Percentiles rank a stretch among this genome's conserved stretches.
phyloP scores from a whole-genome alignment of 2,888 invertebrate genomes.

The Meta bourneti region DNA sequence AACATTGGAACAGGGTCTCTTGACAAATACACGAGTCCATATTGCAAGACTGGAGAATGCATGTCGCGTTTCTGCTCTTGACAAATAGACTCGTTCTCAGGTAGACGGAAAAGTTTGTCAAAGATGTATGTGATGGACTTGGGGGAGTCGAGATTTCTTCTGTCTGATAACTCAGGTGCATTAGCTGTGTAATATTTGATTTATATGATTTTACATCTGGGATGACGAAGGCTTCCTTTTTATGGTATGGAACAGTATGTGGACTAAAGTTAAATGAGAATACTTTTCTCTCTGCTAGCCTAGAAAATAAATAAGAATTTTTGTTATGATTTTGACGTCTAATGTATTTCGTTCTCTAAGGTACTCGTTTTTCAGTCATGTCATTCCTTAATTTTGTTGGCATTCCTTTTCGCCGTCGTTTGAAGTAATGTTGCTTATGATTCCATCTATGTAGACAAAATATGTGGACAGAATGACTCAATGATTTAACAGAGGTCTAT shows the following conservation, averaged over 20 bases:
- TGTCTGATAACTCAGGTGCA: constrained; percentile 10
- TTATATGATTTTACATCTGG: background rate
- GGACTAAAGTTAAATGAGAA: too few relatives aligned
- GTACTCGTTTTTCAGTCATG: background rate
- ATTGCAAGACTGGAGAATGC: background rate
- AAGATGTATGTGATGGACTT: constrained; percentile 41
- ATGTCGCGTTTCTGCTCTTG: constrained; percentile 27
- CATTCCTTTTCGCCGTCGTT: too few relatives aligned
- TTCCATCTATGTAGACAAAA: too few relatives aligned
- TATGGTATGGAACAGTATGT: background rate
- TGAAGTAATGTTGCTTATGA: too few relatives aligned
- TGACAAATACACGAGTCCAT: constrained; percentile 35
- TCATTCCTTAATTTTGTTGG: too few relatives aligned
- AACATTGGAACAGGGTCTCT: background rate
- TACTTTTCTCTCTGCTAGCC: too few relatives aligned
- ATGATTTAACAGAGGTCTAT: too few relatives aligned
- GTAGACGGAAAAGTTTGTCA: constrained; percentile 56
- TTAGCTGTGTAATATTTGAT: background rate
- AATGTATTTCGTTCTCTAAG: background rate
- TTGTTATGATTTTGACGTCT: background rate
- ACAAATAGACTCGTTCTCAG: constrained; percentile 72
- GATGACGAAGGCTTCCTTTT: background rate
- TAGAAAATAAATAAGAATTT: too few relatives aligned
- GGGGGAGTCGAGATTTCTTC: constrained; percentile 10
- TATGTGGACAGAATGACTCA: too few relatives aligned